phyloP scores from a whole-genome alignment of 2,888 invertebrate genomes.

The Lamproptera curius region DNA sequence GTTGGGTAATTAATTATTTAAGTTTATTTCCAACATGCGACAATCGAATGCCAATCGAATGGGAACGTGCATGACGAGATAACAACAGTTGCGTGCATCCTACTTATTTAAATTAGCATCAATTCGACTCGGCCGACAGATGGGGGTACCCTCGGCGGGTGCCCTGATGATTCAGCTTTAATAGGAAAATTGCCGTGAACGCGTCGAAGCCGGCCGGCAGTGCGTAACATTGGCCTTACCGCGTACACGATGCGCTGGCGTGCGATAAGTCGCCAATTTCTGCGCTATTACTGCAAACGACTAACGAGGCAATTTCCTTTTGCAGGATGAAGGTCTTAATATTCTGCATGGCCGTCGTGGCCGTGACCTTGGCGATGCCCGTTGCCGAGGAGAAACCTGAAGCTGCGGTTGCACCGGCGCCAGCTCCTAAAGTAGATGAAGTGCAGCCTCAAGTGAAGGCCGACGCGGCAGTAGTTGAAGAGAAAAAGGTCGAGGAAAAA shows the following conservation, averaged over 20 bases:
- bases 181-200: constrained; percentile 69
- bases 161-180: constrained; percentile 67
- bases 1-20: too few relatives aligned
- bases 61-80: constrained; percentile 15
- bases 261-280: constrained; percentile 46
- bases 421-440: constrained; percentile 40
- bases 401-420: constrained; percentile 44
- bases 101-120: constrained; percentile 53
- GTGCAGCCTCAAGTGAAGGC: constrained; percentile 35
- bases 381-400: constrained; percentile 70
- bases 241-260: constrained; percentile 61
- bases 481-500: constrained; percentile 31
- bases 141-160: constrained; percentile 46
- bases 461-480: constrained; percentile 32
- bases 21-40: too few relatives aligned
- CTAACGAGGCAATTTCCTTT: constrained; percentile 53
- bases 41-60: too few relatives aligned
- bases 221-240: constrained; percentile 76
- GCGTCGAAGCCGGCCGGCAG: constrained; percentile 47
- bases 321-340: constrained; percentile 83
- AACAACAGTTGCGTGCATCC: constrained; percentile 65
- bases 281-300: constrained; percentile 42
- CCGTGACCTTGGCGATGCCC: constrained; percentile 78
- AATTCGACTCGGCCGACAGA: constrained; percentile 53
- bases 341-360: constrained; percentile 77